Evolutionary conservation across 92 coral and sea anemone genomes (phyloP), one percentile per base, ranked within the genome.

Genomic region (Heliopora coerulea): DNA sequence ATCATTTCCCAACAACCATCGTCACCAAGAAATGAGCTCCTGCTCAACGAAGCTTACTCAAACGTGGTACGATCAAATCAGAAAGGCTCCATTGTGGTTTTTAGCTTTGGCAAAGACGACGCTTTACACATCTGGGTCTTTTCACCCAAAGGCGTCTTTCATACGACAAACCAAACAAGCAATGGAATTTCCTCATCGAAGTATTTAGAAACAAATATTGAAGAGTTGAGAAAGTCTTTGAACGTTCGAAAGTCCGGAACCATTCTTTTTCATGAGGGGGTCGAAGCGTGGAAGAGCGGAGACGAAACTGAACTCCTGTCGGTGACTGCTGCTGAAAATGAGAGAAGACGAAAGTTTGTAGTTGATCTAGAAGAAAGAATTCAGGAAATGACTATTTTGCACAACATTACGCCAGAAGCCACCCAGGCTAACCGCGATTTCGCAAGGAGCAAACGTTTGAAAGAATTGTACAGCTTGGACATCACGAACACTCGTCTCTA

Each of bases 81-180:
- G 17, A 34, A 30, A 3, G 64, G 33, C 20, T 14, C 64, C 23
- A 27, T 59, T 8, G 9, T 59, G 15, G 29, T 34, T 3, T 59
- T 23, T n/a, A 34, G 35, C n/a, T 59, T 59, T 27, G 64, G 34
- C 29, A 15, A 10, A 27, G 17, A 27, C 1, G 64, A 34, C 1
- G 64, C 23, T 26, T 27, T 59, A 8, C 35, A 59, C 33, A 26
- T 34, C 20, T 59, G 64, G 64, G 64, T 59, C 20, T 15, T 59
- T 29, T 24, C 64, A 5, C 6, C 15, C 23, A 34, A 56, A 15
- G 64, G 64, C 34, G 34, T 27, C 23, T 59, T 59, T 27, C 64
- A 59, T 34, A 59, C 23, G 64, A 2, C 30, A 8, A 23, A 2
- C 0, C 23, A 59, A 5, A 21, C 33, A 12, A 3, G 18, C 8